Conservation (phyloP, 2,113 vertebrate species). For the Tachysurus vachellii region DNA sequence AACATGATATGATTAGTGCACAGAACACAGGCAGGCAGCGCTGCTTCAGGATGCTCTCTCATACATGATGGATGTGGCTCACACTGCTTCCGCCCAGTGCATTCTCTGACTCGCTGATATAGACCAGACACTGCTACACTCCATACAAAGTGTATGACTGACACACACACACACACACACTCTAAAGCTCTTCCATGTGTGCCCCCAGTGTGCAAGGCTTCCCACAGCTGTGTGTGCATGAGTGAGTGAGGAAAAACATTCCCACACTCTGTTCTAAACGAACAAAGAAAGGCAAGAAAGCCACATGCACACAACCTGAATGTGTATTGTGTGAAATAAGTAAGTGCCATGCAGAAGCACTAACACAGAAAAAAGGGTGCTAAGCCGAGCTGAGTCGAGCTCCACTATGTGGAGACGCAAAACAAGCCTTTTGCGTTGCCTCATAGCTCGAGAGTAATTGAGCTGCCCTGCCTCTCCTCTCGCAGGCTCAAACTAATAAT, state of each 20-base stretch:
- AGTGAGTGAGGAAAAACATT: conserved; percentile 48
- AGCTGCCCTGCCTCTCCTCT: conserved; percentile 50
- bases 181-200: conserved; percentile 54
- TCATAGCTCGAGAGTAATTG: conserved; percentile 54
- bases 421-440: conserved; percentile 8
- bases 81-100: conserved; percentile 42
- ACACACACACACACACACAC: conserved; percentile 43
- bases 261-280: conserved; percentile 28
- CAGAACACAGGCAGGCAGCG: conserved; percentile 67
- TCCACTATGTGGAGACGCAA: background rate
- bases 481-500: conserved; percentile 58
- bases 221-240: conserved; percentile 53
- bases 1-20: conserved; percentile 75
- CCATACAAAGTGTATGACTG: conserved; percentile 24
- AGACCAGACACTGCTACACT: conserved; percentile 48
- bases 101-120: conserved; percentile 43
- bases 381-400: background rate
- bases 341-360: background rate
- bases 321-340: conserved; percentile 1
- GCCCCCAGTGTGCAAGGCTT: conserved; percentile 43
- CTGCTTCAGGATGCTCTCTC: conserved; percentile 54
- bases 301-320: background rate
- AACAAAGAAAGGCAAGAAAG: conserved; percentile 20
- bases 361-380: background rate
- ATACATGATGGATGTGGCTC: conserved; percentile 47